Evolutionary conservation across 2,888 invertebrate genomes (phyloP), one percentile per base, ranked within the genome.

Genomic region (Theretra japonica): DNA sequence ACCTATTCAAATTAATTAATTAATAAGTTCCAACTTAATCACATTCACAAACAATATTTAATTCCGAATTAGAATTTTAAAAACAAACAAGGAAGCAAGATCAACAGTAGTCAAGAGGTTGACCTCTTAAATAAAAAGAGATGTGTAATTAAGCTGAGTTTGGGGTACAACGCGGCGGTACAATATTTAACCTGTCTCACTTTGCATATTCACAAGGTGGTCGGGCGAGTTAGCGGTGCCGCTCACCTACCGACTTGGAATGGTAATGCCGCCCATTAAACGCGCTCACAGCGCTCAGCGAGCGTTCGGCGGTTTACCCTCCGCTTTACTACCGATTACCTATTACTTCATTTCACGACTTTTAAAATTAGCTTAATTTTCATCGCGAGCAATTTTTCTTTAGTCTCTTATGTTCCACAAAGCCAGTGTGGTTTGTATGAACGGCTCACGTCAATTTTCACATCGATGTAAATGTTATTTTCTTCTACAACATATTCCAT

Each of bases 151-250:
- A 80, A 81, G 80, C 78, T 77, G 74, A 79, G 82, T 82, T 87
- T 88, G 85, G 82, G 82, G 80, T 82, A 82, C 84, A 86, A 87
- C 84, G 86, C 81, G 87, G 85, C 81, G 82, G 88, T 86, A 83
- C 86, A 87, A 90, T 90, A 89, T 91, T 90, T 89, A 87, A 88
- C 86, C 85, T 84, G 82, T 87, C 83, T 85, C 88, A 85, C 87
- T 91, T 90, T 90, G 91, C 91, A 92, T 92, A 92, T 90, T 90
- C 89, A 92, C 84, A 87, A 89, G 90, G 89, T 83, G 89, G 88
- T 85, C 83, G 85, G 86, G 80, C 80, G 83, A 85, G 83, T 79
- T 80, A 82, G 82, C 80, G 78, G 75, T 73, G 76, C 84, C 85
- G 85, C 84, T 83, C 86, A 85, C 86, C 87, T 87, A 85, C 86